These are phyloP conservation scores for Naja naja DNA, from an alignment of 2,113 vertebrate genomes.

Conservation along the genomic window DNA sequence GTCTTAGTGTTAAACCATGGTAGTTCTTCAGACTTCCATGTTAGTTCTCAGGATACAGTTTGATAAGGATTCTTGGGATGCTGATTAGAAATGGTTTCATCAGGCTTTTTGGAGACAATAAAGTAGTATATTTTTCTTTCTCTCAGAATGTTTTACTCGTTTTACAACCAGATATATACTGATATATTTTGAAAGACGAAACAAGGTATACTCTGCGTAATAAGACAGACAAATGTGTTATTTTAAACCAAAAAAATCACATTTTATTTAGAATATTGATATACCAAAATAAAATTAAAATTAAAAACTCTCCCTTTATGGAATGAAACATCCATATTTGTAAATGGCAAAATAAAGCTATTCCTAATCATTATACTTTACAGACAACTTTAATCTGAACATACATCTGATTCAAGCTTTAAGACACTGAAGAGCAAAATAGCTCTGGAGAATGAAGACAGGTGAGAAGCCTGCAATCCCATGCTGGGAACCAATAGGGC, in stretches of 20 bases:
- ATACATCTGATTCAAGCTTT: constrained; percentile 57
- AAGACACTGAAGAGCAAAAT: constrained; percentile 52
- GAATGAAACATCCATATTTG: constrained; percentile 74
- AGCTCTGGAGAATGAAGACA: constrained; percentile 56
- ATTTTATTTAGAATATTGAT: constrained; percentile 78
- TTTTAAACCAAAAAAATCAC: constrained; percentile 77
- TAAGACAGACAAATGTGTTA: constrained; percentile 37
- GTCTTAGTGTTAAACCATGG: neutral
- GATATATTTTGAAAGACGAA: neutral
- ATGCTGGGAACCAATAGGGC: constrained; percentile 34
- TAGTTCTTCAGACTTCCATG: neutral
- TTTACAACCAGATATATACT: neutral
- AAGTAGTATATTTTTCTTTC: neutral
- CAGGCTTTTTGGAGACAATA: neutral
- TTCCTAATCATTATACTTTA: constrained; percentile 62
- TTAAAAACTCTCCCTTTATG: constrained; percentile 72
- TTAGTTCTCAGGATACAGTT: neutral
- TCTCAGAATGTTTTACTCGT: neutral
- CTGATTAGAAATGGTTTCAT: neutral
- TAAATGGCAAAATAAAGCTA: constrained; percentile 73
- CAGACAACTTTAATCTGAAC: constrained; percentile 50
- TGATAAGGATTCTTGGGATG: neutral
- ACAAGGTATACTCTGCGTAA: constrained; percentile 2
- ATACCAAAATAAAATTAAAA: constrained; percentile 74
- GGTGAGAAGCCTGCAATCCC: constrained; percentile 39